phyloP scores from a whole-genome alignment of 2,888 invertebrate genomes.

The Polyploca ridens region DNA sequence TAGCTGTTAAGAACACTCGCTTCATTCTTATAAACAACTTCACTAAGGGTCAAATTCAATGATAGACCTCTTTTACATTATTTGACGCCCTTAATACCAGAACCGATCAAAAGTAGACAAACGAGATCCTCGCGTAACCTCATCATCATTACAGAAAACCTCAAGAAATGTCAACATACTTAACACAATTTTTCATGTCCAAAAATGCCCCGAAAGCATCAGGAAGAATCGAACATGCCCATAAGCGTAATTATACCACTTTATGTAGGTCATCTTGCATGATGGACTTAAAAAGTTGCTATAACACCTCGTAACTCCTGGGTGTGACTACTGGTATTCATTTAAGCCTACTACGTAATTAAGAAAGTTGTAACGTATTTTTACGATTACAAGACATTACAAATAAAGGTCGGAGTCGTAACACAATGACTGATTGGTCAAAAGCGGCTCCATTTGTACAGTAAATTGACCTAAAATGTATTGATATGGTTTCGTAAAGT shows the following conservation, averaged over 20 bases:
- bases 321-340: slow-evolving; percentile 32
- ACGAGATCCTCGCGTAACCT: background rate
- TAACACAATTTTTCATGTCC: background rate
- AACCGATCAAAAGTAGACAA: no score
- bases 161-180: background rate
- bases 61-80: no score
- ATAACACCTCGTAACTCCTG: slow-evolving; percentile 26
- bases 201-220: background rate
- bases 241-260: background rate
- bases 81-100: no score
- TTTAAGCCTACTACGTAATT: slow-evolving; percentile 22
- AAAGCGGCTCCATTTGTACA: background rate
- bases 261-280: slow-evolving; percentile 23
- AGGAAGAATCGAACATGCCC: background rate
- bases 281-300: slow-evolving; percentile 25
- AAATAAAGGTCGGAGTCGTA: background rate
- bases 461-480: no score
- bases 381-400: slow-evolving; percentile 12
- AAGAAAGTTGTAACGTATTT: slow-evolving; percentile 25
- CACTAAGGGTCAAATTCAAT: no score
- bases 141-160: background rate
- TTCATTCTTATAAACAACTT: no score
- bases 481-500: no score
- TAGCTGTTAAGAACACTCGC: no score
- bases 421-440: background rate